Percentiles rank a stretch among this genome's conserved stretches.
Evolutionary conservation across 2,113 vertebrate genomes (phyloP).

Genomic region (Ciconia stormi): DNA sequence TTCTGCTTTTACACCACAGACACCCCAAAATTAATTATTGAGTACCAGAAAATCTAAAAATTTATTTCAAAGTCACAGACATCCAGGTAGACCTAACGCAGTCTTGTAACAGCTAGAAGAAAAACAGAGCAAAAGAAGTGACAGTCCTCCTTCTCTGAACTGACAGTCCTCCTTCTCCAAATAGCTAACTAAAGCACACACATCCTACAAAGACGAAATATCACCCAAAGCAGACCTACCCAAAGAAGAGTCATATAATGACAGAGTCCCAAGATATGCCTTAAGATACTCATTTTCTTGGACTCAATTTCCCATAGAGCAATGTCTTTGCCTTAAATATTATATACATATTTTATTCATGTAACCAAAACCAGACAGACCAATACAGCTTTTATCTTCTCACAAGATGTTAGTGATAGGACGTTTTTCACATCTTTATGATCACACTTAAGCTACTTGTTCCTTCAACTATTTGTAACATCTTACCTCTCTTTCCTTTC

Average conservation of each 20-base stretch:
- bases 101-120: not conserved
- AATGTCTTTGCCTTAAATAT: not conserved
- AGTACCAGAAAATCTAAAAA: not conserved
- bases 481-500: not conserved
- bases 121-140: not conserved
- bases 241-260: not conserved
- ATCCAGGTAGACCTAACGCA: fast-evolving
- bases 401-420: not conserved
- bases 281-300: not conserved
- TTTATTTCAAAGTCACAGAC: not conserved
- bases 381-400: not conserved
- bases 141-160: not conserved
- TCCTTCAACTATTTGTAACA: not conserved
- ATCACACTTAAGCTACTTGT: not conserved
- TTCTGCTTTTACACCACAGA: not conserved
- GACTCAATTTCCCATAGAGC: not conserved
- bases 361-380: not conserved
- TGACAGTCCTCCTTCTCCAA: not conserved
- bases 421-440: not conserved
- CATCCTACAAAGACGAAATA: not conserved
- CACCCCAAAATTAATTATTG: not conserved
- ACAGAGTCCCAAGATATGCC: not conserved
- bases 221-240: not conserved
- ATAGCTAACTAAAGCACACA: not conserved
- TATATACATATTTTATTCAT: not conserved